A percentile compares a stretch with the other conserved stretches of the same genome.
These are phyloP conservation scores for Pangasianodon hypophthalmus DNA, from an alignment of 2,113 vertebrate genomes.

Conservation along the genomic window DNA sequence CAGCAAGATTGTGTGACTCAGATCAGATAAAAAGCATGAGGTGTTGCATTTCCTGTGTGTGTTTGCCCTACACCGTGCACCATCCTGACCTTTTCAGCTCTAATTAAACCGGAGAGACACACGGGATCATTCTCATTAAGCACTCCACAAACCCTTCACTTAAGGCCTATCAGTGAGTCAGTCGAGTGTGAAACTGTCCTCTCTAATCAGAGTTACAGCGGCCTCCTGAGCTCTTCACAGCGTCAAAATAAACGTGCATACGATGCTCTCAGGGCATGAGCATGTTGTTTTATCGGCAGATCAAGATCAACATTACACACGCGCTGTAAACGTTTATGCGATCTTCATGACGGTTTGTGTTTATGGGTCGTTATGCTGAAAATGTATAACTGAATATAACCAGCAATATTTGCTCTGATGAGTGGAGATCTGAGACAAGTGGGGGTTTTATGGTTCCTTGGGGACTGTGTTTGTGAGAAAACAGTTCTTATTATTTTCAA, in stretches of 20 bases:
- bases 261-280: neutral
- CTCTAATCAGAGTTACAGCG: constrained; percentile 49
- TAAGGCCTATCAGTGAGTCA: constrained; percentile 51
- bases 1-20: neutral
- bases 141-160: constrained; percentile 54
- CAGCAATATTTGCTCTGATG: neutral
- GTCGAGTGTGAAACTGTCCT: constrained; percentile 53
- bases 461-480: neutral
- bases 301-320: neutral
- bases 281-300: constrained; percentile 5
- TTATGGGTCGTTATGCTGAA: neutral
- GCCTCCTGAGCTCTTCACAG: constrained; percentile 32
- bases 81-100: constrained; percentile 45
- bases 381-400: too few relatives aligned
- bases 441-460: neutral
- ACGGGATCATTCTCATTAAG: constrained; percentile 52
- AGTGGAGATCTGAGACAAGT: neutral
- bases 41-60: neutral
- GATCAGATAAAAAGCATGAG: too few relatives aligned
- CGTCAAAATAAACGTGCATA: constrained; percentile 22
- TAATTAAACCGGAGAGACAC: constrained; percentile 55
- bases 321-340: neutral
- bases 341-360: neutral
- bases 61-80: constrained; percentile 14
- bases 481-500: neutral